Percentiles rank a stretch among this genome's conserved stretches.
These are phyloP conservation scores for Polyergus mexicanus DNA, from an alignment of 1,140 invertebrate species.

Conservation along the genomic window DNA sequence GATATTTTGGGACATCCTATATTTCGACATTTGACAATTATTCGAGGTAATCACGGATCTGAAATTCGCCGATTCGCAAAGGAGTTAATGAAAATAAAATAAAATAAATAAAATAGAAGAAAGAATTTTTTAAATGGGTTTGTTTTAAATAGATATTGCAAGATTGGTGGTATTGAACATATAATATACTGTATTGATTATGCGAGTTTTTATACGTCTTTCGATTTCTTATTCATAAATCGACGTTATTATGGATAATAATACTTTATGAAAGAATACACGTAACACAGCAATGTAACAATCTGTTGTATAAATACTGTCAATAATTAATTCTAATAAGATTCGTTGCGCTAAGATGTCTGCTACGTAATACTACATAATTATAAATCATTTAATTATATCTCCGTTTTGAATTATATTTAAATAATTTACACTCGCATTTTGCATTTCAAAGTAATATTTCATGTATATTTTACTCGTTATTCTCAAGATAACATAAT, in stretches of 20 bases:
- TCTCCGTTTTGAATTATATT: conserved; percentile 19
- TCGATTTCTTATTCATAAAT: conserved; percentile 9
- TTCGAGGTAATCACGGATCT: not conserved
- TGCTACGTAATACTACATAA: not conserved
- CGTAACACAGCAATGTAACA: not conserved
- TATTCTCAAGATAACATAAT: conserved; percentile 11
- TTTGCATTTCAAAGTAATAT: not conserved
- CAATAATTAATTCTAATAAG: conserved; percentile 38
- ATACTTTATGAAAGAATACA: not conserved
- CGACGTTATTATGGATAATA: conserved; percentile 13
- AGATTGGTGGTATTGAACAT: not conserved
- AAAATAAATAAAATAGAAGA: not conserved
- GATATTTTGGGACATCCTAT: too few relatives aligned
- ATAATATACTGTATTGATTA: not conserved
- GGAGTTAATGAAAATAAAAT: not conserved
- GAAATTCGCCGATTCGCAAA: not conserved
- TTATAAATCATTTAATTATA: conserved; percentile 38
- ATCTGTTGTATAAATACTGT: not conserved
- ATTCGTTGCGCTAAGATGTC: not conserved
- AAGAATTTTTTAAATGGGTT: not conserved
- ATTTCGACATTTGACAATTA: not conserved
- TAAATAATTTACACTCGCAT: not conserved
- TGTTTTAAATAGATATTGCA: not conserved
- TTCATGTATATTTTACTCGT: not conserved
- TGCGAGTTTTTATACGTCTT: conserved; percentile 6